Conservation (phyloP, 2,888 invertebrate genomes). For the Cetonia aurata region DNA sequence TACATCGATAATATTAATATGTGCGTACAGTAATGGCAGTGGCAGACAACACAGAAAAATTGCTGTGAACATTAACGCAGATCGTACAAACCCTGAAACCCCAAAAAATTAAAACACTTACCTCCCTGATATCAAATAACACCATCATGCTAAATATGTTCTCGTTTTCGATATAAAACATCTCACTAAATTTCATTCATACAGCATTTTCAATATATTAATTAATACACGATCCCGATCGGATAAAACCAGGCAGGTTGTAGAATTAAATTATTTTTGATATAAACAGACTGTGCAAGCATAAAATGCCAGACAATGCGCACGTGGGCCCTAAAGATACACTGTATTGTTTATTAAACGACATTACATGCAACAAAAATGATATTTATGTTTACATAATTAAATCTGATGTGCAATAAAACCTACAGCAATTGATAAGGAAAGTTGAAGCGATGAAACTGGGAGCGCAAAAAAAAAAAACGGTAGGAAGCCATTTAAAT, state of each 20-base stretch:
- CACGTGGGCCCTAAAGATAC: conserved; percentile 38
- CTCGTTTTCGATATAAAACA: no score
- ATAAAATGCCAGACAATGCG: conserved; percentile 29
- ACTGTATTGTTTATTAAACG: conserved; percentile 38
- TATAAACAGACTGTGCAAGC: conserved; percentile 15
- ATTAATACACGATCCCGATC: no score
- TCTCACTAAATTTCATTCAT: no score
- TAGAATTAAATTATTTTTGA: conserved; percentile 19
- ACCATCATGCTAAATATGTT: no score
- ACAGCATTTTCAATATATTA: no score
- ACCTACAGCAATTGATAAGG: conserved; percentile 34
- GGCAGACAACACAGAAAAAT: conserved; percentile 16
- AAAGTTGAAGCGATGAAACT: not conserved
- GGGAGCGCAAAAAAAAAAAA: not conserved
- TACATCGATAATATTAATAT: conserved; percentile 30
- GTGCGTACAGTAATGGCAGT: conserved; percentile 2
- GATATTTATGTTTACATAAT: conserved; percentile 39
- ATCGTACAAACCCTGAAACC: no score
- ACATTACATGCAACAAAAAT: conserved; percentile 37
- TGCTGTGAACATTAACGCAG: conserved; percentile 34
- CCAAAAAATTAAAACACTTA: no score
- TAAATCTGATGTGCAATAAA: conserved; percentile 32
- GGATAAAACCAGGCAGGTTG: not conserved
- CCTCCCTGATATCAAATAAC: no score
- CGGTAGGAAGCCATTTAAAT: not conserved